Conservation (phyloP, 2,888 invertebrate species). For the Halictus quadricinctus region DNA sequence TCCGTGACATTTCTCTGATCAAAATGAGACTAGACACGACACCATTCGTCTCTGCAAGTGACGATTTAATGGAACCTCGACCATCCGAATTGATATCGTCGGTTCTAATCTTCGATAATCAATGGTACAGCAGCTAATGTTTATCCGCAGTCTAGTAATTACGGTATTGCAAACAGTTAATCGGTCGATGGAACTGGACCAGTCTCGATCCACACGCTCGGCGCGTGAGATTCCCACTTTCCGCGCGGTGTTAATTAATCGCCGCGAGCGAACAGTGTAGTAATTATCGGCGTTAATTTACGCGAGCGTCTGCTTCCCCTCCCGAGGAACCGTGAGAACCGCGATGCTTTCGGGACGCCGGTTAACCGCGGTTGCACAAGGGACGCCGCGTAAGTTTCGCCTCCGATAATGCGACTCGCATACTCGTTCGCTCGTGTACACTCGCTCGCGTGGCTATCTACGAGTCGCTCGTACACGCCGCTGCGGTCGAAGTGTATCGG, state of each 20-base stretch:
- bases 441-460: slow-evolving; percentile 2
- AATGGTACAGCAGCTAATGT: no score
- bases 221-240: background rate
- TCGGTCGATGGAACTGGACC: background rate
- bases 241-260: slow-evolving; percentile 32
- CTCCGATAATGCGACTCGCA: background rate
- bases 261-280: background rate
- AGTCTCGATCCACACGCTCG: background rate
- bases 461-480: slow-evolving; percentile 40
- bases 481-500: slow-evolving; percentile 71
- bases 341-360: slow-evolving; percentile 13
- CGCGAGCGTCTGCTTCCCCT: background rate
- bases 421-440: background rate
- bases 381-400: background rate
- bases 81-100: no score
- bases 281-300: slow-evolving; percentile 33
- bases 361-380: background rate
- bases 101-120: no score
- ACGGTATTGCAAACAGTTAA: no score
- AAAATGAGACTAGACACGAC: no score
- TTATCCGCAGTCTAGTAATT: no score
- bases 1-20: no score
- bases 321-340: slow-evolving; percentile 11
- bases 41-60: no score
- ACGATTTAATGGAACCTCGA: no score